phyloP scores from a whole-genome alignment of 2,888 invertebrate genomes.

The Frankliniella intonsa region DNA sequence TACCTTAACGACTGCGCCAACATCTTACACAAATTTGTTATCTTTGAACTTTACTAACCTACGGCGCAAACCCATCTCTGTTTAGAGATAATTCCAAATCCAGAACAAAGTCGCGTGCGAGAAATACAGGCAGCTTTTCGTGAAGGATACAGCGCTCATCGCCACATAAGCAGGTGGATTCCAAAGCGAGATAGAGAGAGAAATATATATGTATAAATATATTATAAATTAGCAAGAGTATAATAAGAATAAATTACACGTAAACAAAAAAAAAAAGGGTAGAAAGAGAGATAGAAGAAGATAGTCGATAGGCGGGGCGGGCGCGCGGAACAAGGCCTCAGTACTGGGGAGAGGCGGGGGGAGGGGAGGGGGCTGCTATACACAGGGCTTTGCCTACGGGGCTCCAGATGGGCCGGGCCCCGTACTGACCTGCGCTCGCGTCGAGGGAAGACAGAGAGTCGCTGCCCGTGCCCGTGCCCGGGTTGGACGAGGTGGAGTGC shows the following conservation, averaged over 20 bases:
- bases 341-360: neutral
- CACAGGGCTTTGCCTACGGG: neutral
- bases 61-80: no score
- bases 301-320: neutral
- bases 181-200: neutral
- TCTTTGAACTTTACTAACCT: no score
- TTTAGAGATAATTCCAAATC: no score
- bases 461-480: constrained; percentile 59
- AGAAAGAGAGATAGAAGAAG: neutral
- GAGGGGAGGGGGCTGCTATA: constrained; percentile 11
- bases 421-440: constrained; percentile 23
- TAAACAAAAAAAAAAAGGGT: neutral
- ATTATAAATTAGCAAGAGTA: neutral
- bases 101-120: neutral
- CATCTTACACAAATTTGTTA: no score
- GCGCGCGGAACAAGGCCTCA: neutral
- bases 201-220: neutral
- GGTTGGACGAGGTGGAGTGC: constrained; percentile 43
- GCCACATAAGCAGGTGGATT: constrained; percentile 17
- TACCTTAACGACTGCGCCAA: no score
- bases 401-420: constrained; percentile 41
- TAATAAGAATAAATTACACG: neutral
- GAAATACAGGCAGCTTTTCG: neutral
- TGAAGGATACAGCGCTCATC: neutral
- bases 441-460: constrained; percentile 59